Percentiles rank a stretch among this genome's conserved stretches.
Conservation (phyloP, 2,888 invertebrate genomes). For the Poecilobothrus nobilitatus region DNA sequence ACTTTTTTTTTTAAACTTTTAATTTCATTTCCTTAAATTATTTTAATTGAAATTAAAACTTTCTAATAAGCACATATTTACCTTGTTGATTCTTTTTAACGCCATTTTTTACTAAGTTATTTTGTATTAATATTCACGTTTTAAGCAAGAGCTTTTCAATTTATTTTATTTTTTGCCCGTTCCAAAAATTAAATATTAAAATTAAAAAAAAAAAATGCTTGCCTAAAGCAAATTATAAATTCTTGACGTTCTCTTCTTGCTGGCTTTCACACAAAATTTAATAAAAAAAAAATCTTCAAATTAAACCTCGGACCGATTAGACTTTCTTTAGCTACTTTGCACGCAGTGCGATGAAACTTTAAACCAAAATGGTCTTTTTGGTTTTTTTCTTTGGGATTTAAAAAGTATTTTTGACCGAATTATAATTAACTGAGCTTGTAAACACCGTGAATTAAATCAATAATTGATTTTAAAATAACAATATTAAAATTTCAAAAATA, state of each 20-base stretch:
- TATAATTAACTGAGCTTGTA: not conserved
- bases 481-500: not conserved
- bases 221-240: not conserved
- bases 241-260: not conserved
- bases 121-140: conserved; percentile 3
- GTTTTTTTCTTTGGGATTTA: not conserved
- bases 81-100: conserved; percentile 96
- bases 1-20: not conserved
- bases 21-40: conserved; percentile 1
- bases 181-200: not conserved
- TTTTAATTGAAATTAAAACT: not conserved
- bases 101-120: conserved; percentile 56
- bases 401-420: conserved; percentile 1
- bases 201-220: conserved; percentile 3
- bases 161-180: not conserved
- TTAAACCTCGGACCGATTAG: conserved; percentile 1
- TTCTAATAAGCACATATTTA: conserved; percentile 46
- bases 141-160: not conserved
- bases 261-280: not conserved
- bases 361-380: conserved; percentile 6
- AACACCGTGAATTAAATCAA: not conserved
- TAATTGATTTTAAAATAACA: not conserved
- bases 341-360: conserved; percentile 4
- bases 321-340: conserved; percentile 1
- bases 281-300: not conserved